Conservation (phyloP, 2,797 vertebrate species). For the Phalloptychus januarius region DNA sequence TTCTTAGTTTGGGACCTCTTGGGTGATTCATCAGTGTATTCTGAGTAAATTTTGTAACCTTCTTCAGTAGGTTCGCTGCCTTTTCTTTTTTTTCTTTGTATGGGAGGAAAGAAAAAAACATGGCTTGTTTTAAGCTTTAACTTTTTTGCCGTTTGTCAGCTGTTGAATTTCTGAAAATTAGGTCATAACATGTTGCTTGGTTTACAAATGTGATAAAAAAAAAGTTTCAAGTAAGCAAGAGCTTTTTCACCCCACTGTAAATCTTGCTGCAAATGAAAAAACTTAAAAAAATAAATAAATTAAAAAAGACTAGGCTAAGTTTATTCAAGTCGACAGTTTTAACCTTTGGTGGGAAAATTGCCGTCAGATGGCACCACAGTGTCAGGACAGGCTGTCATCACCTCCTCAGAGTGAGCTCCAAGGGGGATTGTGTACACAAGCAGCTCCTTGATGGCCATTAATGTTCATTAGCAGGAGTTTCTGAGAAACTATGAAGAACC, state of each 20-base stretch:
- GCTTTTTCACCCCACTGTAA: background rate
- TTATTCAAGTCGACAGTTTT: constrained; percentile 7
- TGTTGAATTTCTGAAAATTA: background rate
- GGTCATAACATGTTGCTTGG: background rate
- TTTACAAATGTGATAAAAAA: background rate
- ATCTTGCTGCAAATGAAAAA: background rate
- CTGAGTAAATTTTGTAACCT: background rate
- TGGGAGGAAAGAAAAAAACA: too few relatives aligned
- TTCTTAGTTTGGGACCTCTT: background rate
- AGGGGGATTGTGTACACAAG: constrained; percentile 35
- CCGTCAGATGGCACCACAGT: constrained; percentile 18
- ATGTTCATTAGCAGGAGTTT: constrained; percentile 36
- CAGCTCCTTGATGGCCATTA: constrained; percentile 38
- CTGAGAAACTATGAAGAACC: constrained; percentile 16
- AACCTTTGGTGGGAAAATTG: constrained; percentile 17
- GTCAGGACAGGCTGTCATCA: constrained; percentile 50
- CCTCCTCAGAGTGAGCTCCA: constrained; percentile 49
- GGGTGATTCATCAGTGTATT: background rate
- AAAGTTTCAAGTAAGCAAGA: background rate
- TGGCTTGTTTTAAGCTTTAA: background rate
- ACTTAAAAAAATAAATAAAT: too few relatives aligned
- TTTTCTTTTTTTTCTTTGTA: background rate
- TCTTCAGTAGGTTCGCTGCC: background rate
- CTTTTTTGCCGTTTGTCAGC: too few relatives aligned
- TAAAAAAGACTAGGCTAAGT: background rate